A percentile compares a stretch with the other conserved stretches of the same genome.
Conservation (phyloP, 2,888 invertebrate species). For the Sphecodes monilicornis region DNA sequence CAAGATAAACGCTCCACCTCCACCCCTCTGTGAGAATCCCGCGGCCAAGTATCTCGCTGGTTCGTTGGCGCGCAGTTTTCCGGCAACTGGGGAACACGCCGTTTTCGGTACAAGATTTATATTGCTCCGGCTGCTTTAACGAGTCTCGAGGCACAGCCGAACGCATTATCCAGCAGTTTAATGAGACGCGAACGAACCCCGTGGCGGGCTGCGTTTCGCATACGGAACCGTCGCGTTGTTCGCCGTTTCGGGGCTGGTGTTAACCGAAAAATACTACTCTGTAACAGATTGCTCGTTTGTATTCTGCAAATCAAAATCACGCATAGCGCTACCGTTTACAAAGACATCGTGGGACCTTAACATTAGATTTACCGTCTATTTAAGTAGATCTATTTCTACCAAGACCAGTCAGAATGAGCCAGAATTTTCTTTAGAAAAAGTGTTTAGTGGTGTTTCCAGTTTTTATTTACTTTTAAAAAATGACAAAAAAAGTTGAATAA, state of each 20-base stretch:
- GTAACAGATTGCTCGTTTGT: neutral
- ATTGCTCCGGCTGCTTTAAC: slow-evolving; percentile 41
- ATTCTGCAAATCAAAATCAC: neutral
- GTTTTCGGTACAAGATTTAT: slow-evolving; percentile 58
- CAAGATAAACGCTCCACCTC: slow-evolving; percentile 51
- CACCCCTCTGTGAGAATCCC: neutral
- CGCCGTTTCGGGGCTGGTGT: neutral
- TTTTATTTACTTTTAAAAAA: too few species aligned
- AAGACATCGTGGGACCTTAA: neutral
- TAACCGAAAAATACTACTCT: neutral
- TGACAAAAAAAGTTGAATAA: too few species aligned
- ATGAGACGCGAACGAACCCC: slow-evolving; percentile 45
- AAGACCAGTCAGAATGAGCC: too few species aligned
- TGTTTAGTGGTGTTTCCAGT: too few species aligned
- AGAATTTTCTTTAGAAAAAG: too few species aligned
- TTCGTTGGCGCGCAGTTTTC: slow-evolving; percentile 30
- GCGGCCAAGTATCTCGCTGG: slow-evolving; percentile 24
- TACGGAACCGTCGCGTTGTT: neutral
- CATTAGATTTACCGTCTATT: too few species aligned
- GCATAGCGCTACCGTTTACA: neutral
- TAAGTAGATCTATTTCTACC: too few species aligned
- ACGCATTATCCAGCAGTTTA: slow-evolving; percentile 45
- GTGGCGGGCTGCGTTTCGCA: slow-evolving; percentile 29
- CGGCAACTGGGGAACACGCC: slow-evolving; percentile 37
- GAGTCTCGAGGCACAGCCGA: slow-evolving; percentile 33